Percentiles rank a stretch among this genome's conserved stretches.
Evolutionary conservation across 2,113 vertebrate genomes (phyloP).

Genomic region (Hippocampus comes): DNA sequence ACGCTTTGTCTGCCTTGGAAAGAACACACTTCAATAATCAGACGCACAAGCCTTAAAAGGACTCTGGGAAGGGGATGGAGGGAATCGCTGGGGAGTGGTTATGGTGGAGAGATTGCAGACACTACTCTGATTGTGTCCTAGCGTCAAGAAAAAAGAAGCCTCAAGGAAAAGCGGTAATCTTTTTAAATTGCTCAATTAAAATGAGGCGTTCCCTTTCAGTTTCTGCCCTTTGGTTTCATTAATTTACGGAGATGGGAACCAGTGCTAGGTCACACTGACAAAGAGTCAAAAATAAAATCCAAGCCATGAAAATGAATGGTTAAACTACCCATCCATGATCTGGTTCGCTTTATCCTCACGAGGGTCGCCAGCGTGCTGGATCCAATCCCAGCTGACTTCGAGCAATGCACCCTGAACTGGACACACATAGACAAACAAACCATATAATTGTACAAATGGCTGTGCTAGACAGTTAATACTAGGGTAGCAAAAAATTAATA

Average conservation of each 20-base stretch:
- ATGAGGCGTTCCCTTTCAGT: conserved; percentile 9
- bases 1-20: conserved; percentile 10
- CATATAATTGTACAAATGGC: too few species aligned
- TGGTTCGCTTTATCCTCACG: too few species aligned
- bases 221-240: conserved; percentile 31
- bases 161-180: conserved; percentile 22
- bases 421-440: too few species aligned
- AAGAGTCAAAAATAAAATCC: conserved; percentile 9
- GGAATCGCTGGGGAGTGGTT: conserved; percentile 13
- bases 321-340: too few species aligned
- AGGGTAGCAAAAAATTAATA: too few species aligned
- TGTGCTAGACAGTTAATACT: too few species aligned
- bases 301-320: neutral
- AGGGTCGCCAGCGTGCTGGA: too few species aligned
- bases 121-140: conserved; percentile 23
- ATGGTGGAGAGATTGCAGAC: conserved; percentile 13
- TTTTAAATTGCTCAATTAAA: conserved; percentile 48
- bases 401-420: too few species aligned
- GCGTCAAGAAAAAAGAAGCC: conserved; percentile 27
- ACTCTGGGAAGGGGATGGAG: conserved; percentile 17
- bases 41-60: conserved; percentile 46
- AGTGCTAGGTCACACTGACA: conserved; percentile 7
- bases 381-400: too few species aligned
- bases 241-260: conserved; percentile 18
- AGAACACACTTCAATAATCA: conserved; percentile 20